A percentile compares a stretch with the other conserved stretches of the same genome.
Evolutionary conservation across 2,888 invertebrate species (phyloP).

Genomic region (Cephus runcator): DNA sequence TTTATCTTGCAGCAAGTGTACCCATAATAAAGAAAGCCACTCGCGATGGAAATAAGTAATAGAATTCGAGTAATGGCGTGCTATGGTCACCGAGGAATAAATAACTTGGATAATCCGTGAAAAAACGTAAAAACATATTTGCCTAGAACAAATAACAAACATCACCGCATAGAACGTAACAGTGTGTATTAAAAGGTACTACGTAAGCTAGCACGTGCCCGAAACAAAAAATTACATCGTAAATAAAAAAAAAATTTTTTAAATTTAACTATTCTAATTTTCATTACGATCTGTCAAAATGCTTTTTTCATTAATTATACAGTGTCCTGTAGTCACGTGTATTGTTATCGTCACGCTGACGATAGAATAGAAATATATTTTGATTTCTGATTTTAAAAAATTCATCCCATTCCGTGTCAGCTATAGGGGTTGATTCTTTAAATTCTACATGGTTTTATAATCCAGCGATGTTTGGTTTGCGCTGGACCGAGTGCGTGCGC

Average conservation of each 20-base stretch:
- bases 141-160: neutral
- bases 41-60: neutral
- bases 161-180: neutral
- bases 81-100: neutral
- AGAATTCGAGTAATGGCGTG: neutral
- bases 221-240: neutral
- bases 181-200: neutral
- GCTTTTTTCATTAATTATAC: no score
- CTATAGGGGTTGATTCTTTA: neutral
- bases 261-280: neutral
- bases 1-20: neutral
- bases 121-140: neutral
- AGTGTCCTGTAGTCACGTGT: no score
- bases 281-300: neutral
- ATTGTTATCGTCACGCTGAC: no score
- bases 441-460: neutral
- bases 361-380: neutral
- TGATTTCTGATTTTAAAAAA: neutral
- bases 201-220: neutral
- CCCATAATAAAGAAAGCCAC: neutral
- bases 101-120: neutral
- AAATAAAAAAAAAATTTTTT: neutral
- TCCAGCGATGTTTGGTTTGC: neutral
- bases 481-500: constrained; percentile 2
- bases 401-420: neutral